A percentile compares a stretch with the other conserved stretches of the same genome.
Evolutionary conservation across 2,888 invertebrate genomes (phyloP).

Genomic region (Cephus sareptanus): DNA sequence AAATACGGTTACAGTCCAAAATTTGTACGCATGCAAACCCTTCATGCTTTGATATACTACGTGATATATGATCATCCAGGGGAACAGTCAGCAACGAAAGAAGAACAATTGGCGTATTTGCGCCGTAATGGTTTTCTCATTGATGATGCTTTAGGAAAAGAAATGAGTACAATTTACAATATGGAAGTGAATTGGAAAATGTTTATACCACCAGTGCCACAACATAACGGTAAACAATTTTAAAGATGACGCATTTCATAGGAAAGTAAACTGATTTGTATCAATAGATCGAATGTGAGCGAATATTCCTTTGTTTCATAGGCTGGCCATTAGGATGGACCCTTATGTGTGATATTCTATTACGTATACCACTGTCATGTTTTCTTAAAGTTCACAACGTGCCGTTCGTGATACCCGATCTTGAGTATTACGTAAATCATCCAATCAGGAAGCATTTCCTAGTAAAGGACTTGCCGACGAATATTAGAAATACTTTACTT

Average conservation of each 20-base stretch:
- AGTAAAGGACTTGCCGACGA: slow-evolving; percentile 71
- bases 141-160: slow-evolving; percentile 61
- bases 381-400: slow-evolving; percentile 76
- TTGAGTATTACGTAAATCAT: slow-evolving; percentile 73
- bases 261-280: neutral
- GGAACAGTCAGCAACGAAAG: slow-evolving; percentile 42
- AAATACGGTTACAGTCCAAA: slow-evolving; percentile 72
- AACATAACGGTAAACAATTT: slow-evolving; percentile 65
- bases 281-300: neutral
- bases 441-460: slow-evolving; percentile 75
- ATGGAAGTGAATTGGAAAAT: slow-evolving; percentile 75
- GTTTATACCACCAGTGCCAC: slow-evolving; percentile 77
- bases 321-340: slow-evolving; percentile 77
- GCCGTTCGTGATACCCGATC: slow-evolving; percentile 69
- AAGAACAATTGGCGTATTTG: slow-evolving; percentile 45
- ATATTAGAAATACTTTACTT: slow-evolving; percentile 69
- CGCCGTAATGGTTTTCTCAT: slow-evolving; percentile 50
- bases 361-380: slow-evolving; percentile 78
- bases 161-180: slow-evolving; percentile 68
- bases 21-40: slow-evolving; percentile 73
- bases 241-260: neutral
- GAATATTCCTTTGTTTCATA: slow-evolving; percentile 26
- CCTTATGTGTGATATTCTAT: slow-evolving; percentile 75
- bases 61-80: slow-evolving; percentile 72
- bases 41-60: slow-evolving; percentile 79